Base-by-base conservation (phyloP, 92 coral and sea anemone genomes). In the Zoanthus solanderi region DNA sequence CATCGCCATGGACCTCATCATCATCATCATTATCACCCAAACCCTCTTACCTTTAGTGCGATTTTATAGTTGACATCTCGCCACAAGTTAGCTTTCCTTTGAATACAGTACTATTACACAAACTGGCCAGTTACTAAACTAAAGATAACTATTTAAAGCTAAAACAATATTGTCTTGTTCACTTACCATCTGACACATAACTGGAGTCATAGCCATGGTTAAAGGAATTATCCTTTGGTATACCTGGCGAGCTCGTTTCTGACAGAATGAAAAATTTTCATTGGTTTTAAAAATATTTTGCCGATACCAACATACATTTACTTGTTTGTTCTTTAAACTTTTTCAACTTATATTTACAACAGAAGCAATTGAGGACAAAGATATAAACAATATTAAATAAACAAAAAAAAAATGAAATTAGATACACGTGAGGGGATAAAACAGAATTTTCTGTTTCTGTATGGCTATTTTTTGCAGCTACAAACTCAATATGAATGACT, bases 161-260 rank as follows among this genome's bases (percentile, higher is more conserved):
- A 8, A 16, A 32, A 13, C 52, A 58, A 79, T 17, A 12, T 58
- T 7, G 2, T 53, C 18, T 18, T 47, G 12, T 31, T 68, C 18
- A 81, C 85, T 44, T 66, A 81, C 85, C 85, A 66, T 81, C 85
- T 44, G 85, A 81, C 30, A 47, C 74, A 66, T n/a, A 81, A 63
- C 85, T 81, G 58, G 85, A 81, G 74, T 81, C 75, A 63, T 46
- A 81, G 42, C 85, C 58, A 47, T 66, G 85, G 74, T 71, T 18
- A 23, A 81, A 65, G 61, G 75, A 81, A 12, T 67, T 81, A 18
- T 81, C 75, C 32, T 81, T 73, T 46, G 15, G 57, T 16, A 31
- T 9, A 32, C 28, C 30, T 5, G 85, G 85, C 1, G 85, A 65
- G 61, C 74, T 67, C 23, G 73, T 44, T 18, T 53, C 85, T 81